A percentile compares a stretch with the other conserved stretches of the same genome.
These are phyloP conservation scores for Aythya baeri DNA, from an alignment of 2,113 vertebrate species.

Conservation along the genomic window DNA sequence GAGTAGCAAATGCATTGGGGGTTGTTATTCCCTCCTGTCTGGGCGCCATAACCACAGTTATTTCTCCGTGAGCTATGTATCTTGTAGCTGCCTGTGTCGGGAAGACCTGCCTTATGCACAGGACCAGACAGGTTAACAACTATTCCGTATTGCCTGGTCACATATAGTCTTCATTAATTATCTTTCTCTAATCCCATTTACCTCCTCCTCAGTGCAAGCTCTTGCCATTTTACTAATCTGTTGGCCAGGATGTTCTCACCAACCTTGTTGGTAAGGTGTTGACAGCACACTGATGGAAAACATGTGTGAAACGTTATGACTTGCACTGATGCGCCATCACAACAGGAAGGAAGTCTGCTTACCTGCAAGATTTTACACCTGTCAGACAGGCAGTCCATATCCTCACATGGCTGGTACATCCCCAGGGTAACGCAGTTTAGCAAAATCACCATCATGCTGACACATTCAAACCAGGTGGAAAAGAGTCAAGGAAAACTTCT, in stretches of 20 bases:
- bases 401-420: conserved; percentile 98
- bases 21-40: not conserved
- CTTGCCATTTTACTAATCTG: not conserved
- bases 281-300: not conserved
- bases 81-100: not conserved
- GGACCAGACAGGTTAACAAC: not conserved
- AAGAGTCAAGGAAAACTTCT: conserved; percentile 81
- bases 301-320: not conserved
- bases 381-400: conserved; percentile 95
- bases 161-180: not conserved
- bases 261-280: not conserved
- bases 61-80: not conserved
- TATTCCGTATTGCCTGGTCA: not conserved
- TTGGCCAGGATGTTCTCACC: not conserved
- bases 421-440: conserved; percentile 96
- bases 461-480: conserved; percentile 92
- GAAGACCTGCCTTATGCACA: not conserved
- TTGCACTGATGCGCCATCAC: not conserved
- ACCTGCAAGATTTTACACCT: conserved; percentile 97
- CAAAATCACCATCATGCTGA: conserved; percentile 98
- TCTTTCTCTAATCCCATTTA: not conserved
- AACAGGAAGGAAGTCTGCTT: conserved; percentile 34
- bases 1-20: not conserved
- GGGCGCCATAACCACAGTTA: not conserved
- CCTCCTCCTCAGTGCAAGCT: not conserved